A percentile compares a stretch with the other conserved stretches of the same genome.
phyloP scores from a whole-genome alignment of 2,797 vertebrate genomes.

The Streptopelia turtur region DNA sequence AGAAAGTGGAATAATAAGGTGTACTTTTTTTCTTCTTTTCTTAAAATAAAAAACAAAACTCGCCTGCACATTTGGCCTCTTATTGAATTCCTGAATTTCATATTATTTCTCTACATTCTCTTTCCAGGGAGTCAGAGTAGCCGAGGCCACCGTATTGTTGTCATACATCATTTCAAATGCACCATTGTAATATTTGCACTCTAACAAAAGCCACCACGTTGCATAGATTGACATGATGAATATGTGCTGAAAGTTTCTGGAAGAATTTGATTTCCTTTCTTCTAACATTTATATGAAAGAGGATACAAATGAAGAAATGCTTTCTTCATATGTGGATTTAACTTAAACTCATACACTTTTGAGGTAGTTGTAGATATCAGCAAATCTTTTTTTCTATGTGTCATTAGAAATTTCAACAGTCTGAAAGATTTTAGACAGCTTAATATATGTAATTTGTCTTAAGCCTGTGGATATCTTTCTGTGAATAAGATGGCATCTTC shows the following conservation, averaged over 20 bases:
- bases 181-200: constrained; percentile 63
- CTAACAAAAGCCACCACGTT: constrained; percentile 64
- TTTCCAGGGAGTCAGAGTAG: constrained; percentile 11
- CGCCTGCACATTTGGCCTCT: background rate
- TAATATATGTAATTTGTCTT: constrained; percentile 29
- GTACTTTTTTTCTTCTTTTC: background rate
- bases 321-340: constrained; percentile 30
- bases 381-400: background rate
- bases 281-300: constrained; percentile 63
- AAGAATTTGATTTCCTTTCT: constrained; percentile 55
- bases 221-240: constrained; percentile 58
- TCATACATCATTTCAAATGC: constrained; percentile 52
- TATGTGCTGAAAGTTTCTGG: constrained; percentile 61
- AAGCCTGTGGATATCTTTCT: background rate
- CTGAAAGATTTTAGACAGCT: constrained; percentile 27
- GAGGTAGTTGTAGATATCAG: background rate
- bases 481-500: constrained; percentile 39
- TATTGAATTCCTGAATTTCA: background rate
- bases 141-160: background rate
- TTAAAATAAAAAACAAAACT: background rate
- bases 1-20: background rate
- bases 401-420: constrained; percentile 16
- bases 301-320: constrained; percentile 51
- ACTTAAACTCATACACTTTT: background rate
- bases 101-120: background rate